Evolutionary conservation across 2,797 vertebrate species (phyloP).

Genomic region (Amblyopsis hoosieri): DNA sequence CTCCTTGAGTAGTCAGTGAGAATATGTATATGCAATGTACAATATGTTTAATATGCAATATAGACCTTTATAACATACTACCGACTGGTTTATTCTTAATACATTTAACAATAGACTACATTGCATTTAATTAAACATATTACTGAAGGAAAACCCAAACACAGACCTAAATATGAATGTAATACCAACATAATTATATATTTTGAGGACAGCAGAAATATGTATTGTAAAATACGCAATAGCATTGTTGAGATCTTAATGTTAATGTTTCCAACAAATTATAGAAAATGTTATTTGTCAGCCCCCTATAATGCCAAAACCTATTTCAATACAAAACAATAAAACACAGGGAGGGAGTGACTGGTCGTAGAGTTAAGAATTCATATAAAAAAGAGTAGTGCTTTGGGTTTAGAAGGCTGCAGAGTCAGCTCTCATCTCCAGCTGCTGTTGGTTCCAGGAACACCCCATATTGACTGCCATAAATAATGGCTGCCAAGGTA

Average conservation of each 20-base stretch:
- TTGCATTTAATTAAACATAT: background rate
- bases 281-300: too few relatives aligned
- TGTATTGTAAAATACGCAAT: background rate
- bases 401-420: constrained; percentile 45
- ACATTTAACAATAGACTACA: constrained; percentile 16
- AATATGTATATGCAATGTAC: constrained; percentile 15
- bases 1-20: constrained; percentile 32
- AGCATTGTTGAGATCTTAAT: too few relatives aligned
- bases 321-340: constrained; percentile 38
- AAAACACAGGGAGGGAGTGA: constrained; percentile 23
- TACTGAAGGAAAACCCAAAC: background rate
- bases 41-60: constrained; percentile 51
- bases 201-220: background rate
- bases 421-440: constrained; percentile 65
- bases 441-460: constrained; percentile 75
- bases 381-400: constrained; percentile 27
- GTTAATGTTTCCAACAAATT: too few relatives aligned
- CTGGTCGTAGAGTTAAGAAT: constrained; percentile 12
- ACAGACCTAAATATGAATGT: background rate
- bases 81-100: constrained; percentile 5
- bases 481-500: constrained; percentile 78
- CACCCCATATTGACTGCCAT: constrained; percentile 64
- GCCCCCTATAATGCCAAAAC: constrained; percentile 4
- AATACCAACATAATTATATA: too few relatives aligned
- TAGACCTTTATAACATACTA: constrained; percentile 14